Evolutionary conservation across 2,113 vertebrate species (phyloP).

Genomic region (Upupa epops): DNA sequence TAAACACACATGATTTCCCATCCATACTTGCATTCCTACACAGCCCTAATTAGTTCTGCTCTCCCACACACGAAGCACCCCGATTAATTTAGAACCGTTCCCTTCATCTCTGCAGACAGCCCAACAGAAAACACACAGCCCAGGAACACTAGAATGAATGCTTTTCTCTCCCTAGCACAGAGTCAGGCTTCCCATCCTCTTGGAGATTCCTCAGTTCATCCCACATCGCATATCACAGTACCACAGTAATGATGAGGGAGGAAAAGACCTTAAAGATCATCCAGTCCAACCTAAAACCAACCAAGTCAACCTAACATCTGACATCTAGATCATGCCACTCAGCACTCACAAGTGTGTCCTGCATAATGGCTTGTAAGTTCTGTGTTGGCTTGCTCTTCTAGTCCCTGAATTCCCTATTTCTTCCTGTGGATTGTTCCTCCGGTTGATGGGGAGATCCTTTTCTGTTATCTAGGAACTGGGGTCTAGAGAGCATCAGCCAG

Average conservation of each 20-base stretch:
- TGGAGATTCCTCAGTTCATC: not conserved
- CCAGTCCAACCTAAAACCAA: too few relatives aligned
- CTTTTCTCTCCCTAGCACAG: not conserved
- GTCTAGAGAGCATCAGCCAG: not conserved
- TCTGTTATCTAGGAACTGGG: not conserved
- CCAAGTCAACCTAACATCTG: too few relatives aligned
- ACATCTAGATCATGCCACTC: too few relatives aligned
- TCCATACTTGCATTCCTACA: not conserved
- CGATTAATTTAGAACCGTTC: not conserved
- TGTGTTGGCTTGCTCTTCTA: not conserved
- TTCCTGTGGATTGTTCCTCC: not conserved
- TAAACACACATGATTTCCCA: not conserved
- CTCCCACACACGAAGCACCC: not conserved
- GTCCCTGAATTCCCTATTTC: not conserved
- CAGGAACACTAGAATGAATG: not conserved
- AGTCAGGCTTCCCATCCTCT: not conserved
- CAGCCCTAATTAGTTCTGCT: not conserved
- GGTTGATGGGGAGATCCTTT: not conserved
- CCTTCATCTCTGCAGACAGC: not conserved
- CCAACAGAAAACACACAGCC: not conserved
- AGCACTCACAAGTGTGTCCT: not conserved
- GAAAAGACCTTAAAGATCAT: too few relatives aligned
- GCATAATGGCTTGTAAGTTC: not conserved
- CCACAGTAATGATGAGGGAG: too few relatives aligned
- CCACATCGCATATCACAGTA: not conserved